Evolutionary conservation across 2,888 invertebrate genomes (phyloP).

Genomic region (Melolontha melolontha): DNA sequence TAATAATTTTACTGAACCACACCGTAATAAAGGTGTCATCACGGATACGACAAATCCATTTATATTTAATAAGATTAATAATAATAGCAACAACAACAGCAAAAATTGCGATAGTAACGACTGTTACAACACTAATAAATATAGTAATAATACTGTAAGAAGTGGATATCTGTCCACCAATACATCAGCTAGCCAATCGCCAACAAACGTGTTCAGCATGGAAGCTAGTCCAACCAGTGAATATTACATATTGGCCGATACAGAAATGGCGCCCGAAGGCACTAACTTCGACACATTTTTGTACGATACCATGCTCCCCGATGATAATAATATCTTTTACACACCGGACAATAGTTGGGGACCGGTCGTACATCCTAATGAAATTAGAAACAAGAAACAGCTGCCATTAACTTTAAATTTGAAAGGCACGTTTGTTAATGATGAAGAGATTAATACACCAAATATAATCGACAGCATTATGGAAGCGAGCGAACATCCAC

Average conservation of each 20-base stretch:
- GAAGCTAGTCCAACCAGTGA: conserved; percentile 12
- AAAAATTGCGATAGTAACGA: conserved; percentile 11
- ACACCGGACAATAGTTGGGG: conserved; percentile 48
- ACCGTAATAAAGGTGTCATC: too few relatives aligned
- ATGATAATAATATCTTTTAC: conserved; percentile 30
- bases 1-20: conserved; percentile 10
- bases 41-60: conserved; percentile 9
- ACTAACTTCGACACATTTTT: not conserved
- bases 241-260: conserved; percentile 13
- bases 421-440: conserved; percentile 8
- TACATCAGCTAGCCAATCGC: conserved; percentile 31
- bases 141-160: not conserved
- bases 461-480: conserved; percentile 64
- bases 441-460: conserved; percentile 60
- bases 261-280: not conserved
- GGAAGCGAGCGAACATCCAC: conserved; percentile 44
- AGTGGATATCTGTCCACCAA: not conserved
- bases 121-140: conserved; percentile 12
- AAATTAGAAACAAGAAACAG: not conserved
- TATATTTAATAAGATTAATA: not conserved
- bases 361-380: not conserved
- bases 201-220: conserved; percentile 35
- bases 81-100: conserved; percentile 1
- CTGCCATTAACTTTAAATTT: conserved; percentile 22
- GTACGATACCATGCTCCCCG: conserved; percentile 14